These are phyloP conservation scores for Tenebrosternarchus preto DNA, from an alignment of 2,113 vertebrate species.

Conservation along the genomic window DNA sequence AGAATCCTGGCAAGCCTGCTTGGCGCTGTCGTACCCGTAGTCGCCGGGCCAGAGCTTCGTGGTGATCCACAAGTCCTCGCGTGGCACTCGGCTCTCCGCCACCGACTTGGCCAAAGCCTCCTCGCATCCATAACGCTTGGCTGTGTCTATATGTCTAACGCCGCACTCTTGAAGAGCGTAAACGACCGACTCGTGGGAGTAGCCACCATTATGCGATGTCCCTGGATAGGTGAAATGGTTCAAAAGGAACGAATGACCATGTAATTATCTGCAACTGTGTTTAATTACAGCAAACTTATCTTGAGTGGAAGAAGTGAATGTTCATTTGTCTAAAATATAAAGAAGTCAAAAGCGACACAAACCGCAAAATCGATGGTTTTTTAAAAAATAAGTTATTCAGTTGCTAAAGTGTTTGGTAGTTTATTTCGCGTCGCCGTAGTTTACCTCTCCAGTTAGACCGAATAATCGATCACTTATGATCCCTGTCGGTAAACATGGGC, in stretches of 20 bases:
- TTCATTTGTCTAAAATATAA: too few relatives aligned
- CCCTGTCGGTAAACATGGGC: too few relatives aligned
- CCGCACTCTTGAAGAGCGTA: slow-evolving; percentile 74
- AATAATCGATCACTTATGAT: too few relatives aligned
- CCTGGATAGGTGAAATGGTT: slow-evolving; percentile 57
- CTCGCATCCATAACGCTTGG: slow-evolving; percentile 77
- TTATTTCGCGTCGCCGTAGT: too few relatives aligned
- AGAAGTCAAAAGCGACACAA: too few relatives aligned
- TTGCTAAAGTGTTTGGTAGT: too few relatives aligned
- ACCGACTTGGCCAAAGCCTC: slow-evolving; percentile 70
- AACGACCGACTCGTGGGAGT: slow-evolving; percentile 73
- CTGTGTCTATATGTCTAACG: slow-evolving; percentile 77
- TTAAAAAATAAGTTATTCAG: too few relatives aligned
- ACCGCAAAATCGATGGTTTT: too few relatives aligned
- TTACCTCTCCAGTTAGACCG: too few relatives aligned
- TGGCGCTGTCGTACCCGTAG: slow-evolving; percentile 73
- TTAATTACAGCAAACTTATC: too few relatives aligned
- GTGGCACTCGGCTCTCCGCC: slow-evolving; percentile 68
- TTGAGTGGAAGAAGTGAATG: too few relatives aligned
- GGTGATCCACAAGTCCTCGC: slow-evolving; percentile 79
- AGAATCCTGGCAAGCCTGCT: slow-evolving; percentile 74
- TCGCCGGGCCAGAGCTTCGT: slow-evolving; percentile 79
- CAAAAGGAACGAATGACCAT: neutral
- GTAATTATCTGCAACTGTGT: neutral
- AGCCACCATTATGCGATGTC: slow-evolving; percentile 76